Evolutionary conservation across 2,113 vertebrate genomes (phyloP), one percentile per base, ranked within the genome.

Genomic region (Struthio camelus): DNA sequence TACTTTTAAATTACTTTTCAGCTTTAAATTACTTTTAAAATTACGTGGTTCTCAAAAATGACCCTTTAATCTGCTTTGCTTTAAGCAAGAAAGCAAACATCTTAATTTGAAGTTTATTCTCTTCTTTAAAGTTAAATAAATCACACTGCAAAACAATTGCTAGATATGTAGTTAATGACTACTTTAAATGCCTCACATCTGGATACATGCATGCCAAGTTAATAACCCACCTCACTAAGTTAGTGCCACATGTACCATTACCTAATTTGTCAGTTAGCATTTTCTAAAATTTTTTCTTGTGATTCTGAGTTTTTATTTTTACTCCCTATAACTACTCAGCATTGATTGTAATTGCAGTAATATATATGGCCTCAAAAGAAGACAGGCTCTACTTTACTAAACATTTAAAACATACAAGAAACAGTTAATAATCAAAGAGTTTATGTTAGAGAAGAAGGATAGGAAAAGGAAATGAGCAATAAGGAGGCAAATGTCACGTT

Each of bases 351-450:
- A 59, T 7, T 73, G 34, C 34, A 73, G 38, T 12, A 83, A 11
- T 9, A 71, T 7, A 20, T 38, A 32, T 5, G 54, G 48, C 7
- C 53, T 30, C 10, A 89, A 58, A 59, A 69, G 16, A 84, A 78
- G 38, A 34, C 11, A 78, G 15, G 7, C 18, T 85, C 28, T 38
- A 59, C 10, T 62, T 65, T 48, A 4, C 15, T 67, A 44, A 85
- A 50, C 10, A 80, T 90, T 27, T 53, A 44, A 86, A 88, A 66
- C 15, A 36, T 28, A 75, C 8, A 85, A 66, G 62, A 66, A 2
- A 0, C 5, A 82, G 3, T 17, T 75, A 46, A 51, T 64, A 69
- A 2, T 4, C 25, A 51, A 36, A 1, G 9, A 66, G 8, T 38
- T 84, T 69, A 58, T 5, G 24, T 51, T 71, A 72, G 6, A 73